These are phyloP conservation scores for Chymomyza amoena DNA, from an alignment of 2,888 invertebrate genomes.

Conservation along the genomic window DNA sequence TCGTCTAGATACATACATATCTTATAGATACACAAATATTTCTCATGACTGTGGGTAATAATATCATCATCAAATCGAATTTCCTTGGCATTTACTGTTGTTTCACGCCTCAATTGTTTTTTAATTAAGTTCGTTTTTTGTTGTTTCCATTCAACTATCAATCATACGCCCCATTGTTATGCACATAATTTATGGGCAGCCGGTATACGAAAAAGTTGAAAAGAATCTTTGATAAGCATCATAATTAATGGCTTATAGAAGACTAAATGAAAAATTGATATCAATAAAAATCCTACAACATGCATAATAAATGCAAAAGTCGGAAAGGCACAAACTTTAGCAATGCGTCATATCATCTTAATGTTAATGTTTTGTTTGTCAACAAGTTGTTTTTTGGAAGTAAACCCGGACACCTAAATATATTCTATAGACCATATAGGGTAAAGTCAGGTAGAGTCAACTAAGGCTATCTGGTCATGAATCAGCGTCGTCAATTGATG, in stretches of 20 bases:
- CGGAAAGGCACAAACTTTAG: background rate
- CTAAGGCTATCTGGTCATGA: background rate
- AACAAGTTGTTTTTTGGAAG: background rate
- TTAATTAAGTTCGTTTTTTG: slow-evolving; percentile 47
- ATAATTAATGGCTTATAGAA: slow-evolving; percentile 26
- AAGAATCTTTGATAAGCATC: slow-evolving; percentile 18
- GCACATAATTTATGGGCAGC: slow-evolving; percentile 4
- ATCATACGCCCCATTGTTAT: slow-evolving; percentile 24
- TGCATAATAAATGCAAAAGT: background rate
- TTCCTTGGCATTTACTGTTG: background rate
- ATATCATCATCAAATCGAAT: background rate
- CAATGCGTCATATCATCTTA: background rate
- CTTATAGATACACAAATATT: background rate
- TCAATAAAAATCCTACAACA: background rate
- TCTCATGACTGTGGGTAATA: background rate
- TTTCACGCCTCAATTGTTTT: slow-evolving; percentile 42
- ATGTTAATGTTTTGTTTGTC: background rate
- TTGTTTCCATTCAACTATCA: background rate
- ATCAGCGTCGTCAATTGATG: background rate
- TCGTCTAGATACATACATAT: background rate
- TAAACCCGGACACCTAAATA: background rate
- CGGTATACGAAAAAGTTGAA: background rate
- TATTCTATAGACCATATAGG: background rate
- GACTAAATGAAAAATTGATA: slow-evolving; percentile 6
- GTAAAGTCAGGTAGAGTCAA: background rate